Evolutionary conservation across 2,113 vertebrate genomes (phyloP).

Genomic region (Trogon melanurus): DNA sequence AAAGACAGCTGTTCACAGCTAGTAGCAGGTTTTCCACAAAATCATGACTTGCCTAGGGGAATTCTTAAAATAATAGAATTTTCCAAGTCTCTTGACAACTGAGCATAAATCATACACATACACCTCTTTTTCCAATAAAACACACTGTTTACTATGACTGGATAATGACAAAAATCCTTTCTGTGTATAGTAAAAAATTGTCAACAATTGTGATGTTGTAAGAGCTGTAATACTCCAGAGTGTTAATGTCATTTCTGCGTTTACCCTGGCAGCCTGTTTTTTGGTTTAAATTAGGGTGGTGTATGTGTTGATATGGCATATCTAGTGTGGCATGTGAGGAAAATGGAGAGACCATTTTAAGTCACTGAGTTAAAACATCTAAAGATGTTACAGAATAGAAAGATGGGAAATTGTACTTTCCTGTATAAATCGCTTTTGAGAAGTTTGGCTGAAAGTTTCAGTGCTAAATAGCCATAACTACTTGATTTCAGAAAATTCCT

Average conservation of each 20-base stretch:
- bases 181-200: neutral
- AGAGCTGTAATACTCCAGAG: neutral
- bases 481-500: neutral
- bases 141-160: neutral
- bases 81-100: conserved; percentile 35
- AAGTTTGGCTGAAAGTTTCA: neutral
- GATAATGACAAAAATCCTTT: neutral
- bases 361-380: neutral
- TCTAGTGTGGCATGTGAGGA: neutral
- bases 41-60: conserved; percentile 5
- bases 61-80: conserved; percentile 42
- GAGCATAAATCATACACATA: neutral
- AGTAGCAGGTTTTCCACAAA: neutral
- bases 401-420: neutral
- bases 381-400: neutral
- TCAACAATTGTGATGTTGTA: neutral
- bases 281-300: neutral
- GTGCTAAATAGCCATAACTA: neutral
- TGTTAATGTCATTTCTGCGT: neutral
- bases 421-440: neutral
- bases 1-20: conserved; percentile 26
- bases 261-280: neutral
- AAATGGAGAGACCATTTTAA: neutral
- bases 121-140: neutral
- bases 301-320: neutral